Evolutionary conservation across 2,888 invertebrate genomes (phyloP).

Genomic region (Trissolcus japonicus): DNA sequence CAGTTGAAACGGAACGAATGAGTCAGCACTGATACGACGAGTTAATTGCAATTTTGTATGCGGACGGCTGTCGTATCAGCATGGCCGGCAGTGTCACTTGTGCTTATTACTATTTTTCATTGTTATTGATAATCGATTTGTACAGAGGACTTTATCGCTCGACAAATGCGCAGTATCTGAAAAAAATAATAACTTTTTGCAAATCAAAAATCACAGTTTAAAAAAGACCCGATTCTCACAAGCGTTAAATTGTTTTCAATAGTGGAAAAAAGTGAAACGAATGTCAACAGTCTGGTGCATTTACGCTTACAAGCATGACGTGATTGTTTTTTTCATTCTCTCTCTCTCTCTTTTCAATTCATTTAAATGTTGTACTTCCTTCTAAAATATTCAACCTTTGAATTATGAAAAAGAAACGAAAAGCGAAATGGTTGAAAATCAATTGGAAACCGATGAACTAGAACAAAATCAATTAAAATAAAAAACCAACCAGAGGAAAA

Average conservation of each 20-base stretch:
- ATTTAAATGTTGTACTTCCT: background rate
- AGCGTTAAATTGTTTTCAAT: too few species aligned
- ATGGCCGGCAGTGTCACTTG: constrained; percentile 1
- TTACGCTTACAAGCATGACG: too few species aligned
- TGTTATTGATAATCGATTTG: background rate
- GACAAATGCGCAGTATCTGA: background rate
- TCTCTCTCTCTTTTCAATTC: background rate
- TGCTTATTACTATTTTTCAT: constrained; percentile 1
- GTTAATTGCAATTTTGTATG: constrained; percentile 31
- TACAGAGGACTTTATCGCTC: background rate
- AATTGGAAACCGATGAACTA: background rate
- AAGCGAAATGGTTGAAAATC: background rate
- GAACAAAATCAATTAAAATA: background rate
- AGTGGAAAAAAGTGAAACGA: too few species aligned
- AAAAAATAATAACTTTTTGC: too few species aligned
- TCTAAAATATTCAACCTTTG: background rate
- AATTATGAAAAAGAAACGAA: background rate
- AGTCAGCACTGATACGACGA: constrained; percentile 28
- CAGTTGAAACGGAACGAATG: constrained; percentile 27
- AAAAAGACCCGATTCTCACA: too few species aligned
- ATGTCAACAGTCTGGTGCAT: too few species aligned
- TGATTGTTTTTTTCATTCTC: background rate
- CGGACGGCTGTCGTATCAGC: constrained; percentile 1
- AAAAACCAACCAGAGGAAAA: background rate
- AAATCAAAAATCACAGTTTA: too few species aligned